Evolutionary conservation across 53 echinoderm and acorn worm genomes (phyloP).

Genomic region (Temnopleurus reevesii): DNA sequence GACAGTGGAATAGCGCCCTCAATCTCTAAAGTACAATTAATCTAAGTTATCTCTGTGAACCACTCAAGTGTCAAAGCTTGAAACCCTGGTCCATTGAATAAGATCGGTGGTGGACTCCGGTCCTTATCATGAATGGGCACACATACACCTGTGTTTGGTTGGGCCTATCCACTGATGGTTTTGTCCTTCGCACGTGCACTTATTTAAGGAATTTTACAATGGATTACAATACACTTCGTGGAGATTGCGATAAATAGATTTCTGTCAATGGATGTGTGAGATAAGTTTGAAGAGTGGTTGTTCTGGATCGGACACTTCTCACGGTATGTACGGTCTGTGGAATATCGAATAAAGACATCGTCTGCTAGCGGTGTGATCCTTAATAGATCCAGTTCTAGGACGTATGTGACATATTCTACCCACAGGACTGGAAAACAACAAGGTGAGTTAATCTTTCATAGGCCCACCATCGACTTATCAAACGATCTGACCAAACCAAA

Average conservation of each 20-base stretch:
- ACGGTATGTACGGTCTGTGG: neutral
- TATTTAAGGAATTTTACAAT: neutral
- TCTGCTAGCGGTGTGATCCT: neutral
- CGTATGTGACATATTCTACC: neutral
- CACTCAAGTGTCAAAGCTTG: neutral
- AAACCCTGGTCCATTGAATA: too few species aligned
- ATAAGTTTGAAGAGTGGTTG: slow-evolving; percentile 16
- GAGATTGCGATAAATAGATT: neutral
- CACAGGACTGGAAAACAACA: neutral
- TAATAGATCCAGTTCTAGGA: neutral
- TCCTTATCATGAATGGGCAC: neutral
- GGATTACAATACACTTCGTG: slow-evolving; percentile 16
- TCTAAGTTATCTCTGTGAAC: neutral
- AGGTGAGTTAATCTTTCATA: neutral
- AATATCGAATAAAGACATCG: too few species aligned
- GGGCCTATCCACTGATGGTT: neutral
- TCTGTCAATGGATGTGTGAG: neutral
- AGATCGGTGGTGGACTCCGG: neutral
- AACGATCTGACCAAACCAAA: too few species aligned
- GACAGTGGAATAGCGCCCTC: neutral
- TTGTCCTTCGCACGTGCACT: slow-evolving; percentile 2
- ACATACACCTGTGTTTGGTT: neutral
- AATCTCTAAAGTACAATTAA: too few species aligned
- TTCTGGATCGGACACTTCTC: neutral
- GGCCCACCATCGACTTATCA: too few species aligned